Evolutionary conservation across 2,888 invertebrate genomes (phyloP), one percentile per base, ranked within the genome.

Genomic region (Tanypteryx hageni): DNA sequence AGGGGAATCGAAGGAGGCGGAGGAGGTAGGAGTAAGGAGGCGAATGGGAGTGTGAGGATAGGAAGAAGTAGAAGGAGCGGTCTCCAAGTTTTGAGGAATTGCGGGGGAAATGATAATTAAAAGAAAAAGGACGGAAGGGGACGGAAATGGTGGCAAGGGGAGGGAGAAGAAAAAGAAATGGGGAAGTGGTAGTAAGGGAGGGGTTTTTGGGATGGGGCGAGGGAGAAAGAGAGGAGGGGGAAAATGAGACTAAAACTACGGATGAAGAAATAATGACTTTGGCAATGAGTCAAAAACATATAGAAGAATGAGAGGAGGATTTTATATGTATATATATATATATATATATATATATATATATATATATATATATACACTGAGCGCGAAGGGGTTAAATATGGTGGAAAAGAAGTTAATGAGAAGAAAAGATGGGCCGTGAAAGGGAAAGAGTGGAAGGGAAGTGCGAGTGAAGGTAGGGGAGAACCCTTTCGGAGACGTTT

Each of bases 181-280:
- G 8, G 57, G 56, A 18, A 57, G 56, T 13, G 57, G 83, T 9
- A 44, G 10, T 18, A 56, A 56, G 81, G n/a, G 16, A 76, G 76
- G 22, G 76, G 76, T 76, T 76, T 22, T 76, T 76, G 76, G 76
- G 76, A 14, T 76, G 76, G 76, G 27, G 86, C 16, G 86, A 16
- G 82, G 82, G 5, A 44, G 61, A 22, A 61, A 58, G 59, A 86
- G 27, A 27, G n/a, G 61, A 31, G 27, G 16, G 61, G 31, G 31
- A 64, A 68, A 89, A 68, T 89, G 64, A 89, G 68, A 61, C 86
- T 86, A 86, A 86, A 86, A 89, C 89, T 89, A 89, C 61, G 89
- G 89, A 89, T 68, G 89, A 68, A 89, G 89, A 89, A 89, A 89
- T 89, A 89, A 89, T 89, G 89, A 89, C 89, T 89, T 89, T 68